Conservation (phyloP, 1,140 invertebrate genomes). For the Augochlora pura region DNA sequence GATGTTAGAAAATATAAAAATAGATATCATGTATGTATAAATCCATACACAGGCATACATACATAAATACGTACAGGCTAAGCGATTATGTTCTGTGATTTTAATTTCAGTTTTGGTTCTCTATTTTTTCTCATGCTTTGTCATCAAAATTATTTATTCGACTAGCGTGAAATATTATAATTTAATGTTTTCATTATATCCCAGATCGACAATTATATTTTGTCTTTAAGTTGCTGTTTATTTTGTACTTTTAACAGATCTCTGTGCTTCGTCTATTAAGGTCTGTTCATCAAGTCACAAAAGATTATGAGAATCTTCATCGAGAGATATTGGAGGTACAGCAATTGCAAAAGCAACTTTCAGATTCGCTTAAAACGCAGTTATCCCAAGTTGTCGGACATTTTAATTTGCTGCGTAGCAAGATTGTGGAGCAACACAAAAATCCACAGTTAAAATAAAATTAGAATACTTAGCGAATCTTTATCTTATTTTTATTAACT, state of each 20-base stretch:
- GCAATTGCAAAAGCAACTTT: constrained; percentile 82
- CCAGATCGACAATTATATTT: neutral
- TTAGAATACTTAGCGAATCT: constrained; percentile 6
- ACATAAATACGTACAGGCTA: too few species aligned
- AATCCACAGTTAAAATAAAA: constrained; percentile 71
- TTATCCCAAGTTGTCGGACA: constrained; percentile 77
- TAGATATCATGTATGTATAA: neutral
- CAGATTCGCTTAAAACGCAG: constrained; percentile 79
- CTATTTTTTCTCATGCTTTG: neutral
- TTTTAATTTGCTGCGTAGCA: constrained; percentile 75
- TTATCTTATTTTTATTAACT: constrained; percentile 28
- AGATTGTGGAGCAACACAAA: constrained; percentile 72
- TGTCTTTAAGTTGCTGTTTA: constrained; percentile 43
- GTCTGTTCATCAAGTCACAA: constrained; percentile 82
- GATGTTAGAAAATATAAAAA: neutral
- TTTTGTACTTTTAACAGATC: constrained; percentile 68
- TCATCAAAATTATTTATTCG: neutral
- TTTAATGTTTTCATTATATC: neutral
- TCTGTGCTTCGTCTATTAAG: constrained; percentile 81
- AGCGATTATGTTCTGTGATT: too few species aligned
- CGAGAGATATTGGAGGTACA: constrained; percentile 83
- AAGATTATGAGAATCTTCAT: constrained; percentile 82
- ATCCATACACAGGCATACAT: neutral
- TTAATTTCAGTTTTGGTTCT: too few species aligned
- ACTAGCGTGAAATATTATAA: neutral